phyloP scores from a whole-genome alignment of 2,888 invertebrate genomes.

The Acronicta leporina region DNA sequence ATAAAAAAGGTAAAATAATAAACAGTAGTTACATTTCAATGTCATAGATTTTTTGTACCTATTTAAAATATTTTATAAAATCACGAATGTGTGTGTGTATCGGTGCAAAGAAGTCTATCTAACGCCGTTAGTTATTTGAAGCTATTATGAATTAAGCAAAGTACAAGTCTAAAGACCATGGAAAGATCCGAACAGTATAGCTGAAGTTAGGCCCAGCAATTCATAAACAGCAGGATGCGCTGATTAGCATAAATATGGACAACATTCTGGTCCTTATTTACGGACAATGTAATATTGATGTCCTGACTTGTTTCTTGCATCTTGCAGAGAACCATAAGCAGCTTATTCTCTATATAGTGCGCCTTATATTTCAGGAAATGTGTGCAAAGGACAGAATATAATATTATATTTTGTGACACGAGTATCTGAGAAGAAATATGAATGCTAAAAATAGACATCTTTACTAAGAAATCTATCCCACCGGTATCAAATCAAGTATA shows the following conservation, averaged over 20 bases:
- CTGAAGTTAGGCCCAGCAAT: slow-evolving; percentile 33
- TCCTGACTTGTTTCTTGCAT: slow-evolving; percentile 42
- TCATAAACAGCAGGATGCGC: slow-evolving; percentile 23
- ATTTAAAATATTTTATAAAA: too few relatives aligned
- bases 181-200: slow-evolving; percentile 24
- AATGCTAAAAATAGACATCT: neutral
- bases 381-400: neutral
- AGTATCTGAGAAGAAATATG: neutral
- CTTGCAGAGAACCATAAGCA: slow-evolving; percentile 42
- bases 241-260: slow-evolving; percentile 53
- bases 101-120: too few relatives aligned
- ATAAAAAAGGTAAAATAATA: too few relatives aligned
- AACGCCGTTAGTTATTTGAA: too few relatives aligned
- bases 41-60: too few relatives aligned
- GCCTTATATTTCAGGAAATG: slow-evolving; percentile 7
- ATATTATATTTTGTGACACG: slow-evolving; percentile 12
- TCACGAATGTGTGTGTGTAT: too few relatives aligned
- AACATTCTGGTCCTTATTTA: slow-evolving; percentile 38
- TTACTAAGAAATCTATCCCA: neutral
- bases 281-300: slow-evolving; percentile 38
- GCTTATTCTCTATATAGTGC: slow-evolving; percentile 36
- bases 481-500: slow-evolving; percentile 5
- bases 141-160: slow-evolving; percentile 6
- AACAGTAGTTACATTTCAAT: too few relatives aligned
- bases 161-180: slow-evolving; percentile 31